Evolutionary conservation across 2,888 invertebrate genomes (phyloP), one percentile per base, ranked within the genome.

Genomic region (Deroplatys truncata): DNA sequence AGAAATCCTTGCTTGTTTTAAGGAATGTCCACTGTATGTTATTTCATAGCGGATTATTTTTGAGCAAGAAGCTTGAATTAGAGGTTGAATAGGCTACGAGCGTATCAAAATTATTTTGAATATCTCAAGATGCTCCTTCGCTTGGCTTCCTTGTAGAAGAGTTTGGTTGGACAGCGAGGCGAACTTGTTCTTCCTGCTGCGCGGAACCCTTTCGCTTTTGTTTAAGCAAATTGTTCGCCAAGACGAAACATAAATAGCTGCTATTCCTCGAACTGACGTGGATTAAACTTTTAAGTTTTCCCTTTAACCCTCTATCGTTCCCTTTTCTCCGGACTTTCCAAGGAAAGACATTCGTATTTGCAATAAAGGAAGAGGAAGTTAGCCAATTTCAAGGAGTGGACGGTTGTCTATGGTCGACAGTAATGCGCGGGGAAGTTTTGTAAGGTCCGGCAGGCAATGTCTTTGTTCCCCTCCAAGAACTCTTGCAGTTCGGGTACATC

Each of bases 261-360:
- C 56, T 72, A 72, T 20, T 72, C 56, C 56, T 72, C 56, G 56
- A 72, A 25, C 56, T 72, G 56, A 72, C 56, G 56, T 72, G 56
- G 56, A 72, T 72, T 72, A 72, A 72, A 72, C 56, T 72, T 72
- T 72, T 72, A 72, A 72, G 56, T 72, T 72, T 72, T 72, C 56
- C 56, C 56, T 72, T 72, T 72, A 72, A 72, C 56, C 56, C 56
- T 72, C 56, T 72, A 72, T 72, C 56, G 56, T 72, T 72, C 56
- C 56, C 56, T 72, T 72, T 72, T 72, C 56, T 72, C 56, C 56
- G 56, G 56, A 20, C 56, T 20, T 25, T 72, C 56, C 56, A 72
- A 72, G 43, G n/a, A 72, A 43, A 83, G 43, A 83, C 82, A 87
- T 87, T 87, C 87, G 87, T 35, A 87, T 87, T 87, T 87, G 87